Conservation (phyloP, 2,113 vertebrate genomes). For the Rhinolophus sinicus region DNA sequence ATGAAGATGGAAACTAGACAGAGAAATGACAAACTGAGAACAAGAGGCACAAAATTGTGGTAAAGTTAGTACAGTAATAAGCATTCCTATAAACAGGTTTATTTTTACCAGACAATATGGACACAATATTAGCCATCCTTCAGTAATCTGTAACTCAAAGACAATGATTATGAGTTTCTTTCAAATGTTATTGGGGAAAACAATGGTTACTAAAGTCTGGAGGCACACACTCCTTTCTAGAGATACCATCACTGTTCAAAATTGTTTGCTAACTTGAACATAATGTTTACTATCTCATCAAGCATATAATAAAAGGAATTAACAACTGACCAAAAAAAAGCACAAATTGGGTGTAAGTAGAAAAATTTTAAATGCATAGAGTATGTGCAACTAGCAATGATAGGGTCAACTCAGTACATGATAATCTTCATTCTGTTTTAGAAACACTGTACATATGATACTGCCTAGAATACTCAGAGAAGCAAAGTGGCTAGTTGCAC, state of each 20-base stretch:
- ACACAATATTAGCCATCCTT: not conserved
- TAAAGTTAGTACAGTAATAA: not conserved
- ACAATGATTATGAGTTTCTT: not conserved
- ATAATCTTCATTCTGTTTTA: not conserved
- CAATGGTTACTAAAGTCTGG: not conserved
- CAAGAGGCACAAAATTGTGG: not conserved
- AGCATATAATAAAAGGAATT: not conserved
- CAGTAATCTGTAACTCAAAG: not conserved
- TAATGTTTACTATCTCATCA: not conserved
- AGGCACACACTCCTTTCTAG: not conserved
- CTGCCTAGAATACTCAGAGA: not conserved
- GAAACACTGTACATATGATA: not conserved
- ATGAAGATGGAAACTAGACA: not conserved
- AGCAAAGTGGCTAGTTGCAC: not conserved
- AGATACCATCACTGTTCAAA: not conserved
- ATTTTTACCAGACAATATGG: not conserved
- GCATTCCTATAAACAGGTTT: not conserved
- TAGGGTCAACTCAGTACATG: not conserved
- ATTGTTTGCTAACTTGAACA: not conserved
- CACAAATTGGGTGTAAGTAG: not conserved
- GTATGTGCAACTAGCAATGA: not conserved
- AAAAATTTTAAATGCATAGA: not conserved
- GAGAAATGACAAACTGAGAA: not conserved
- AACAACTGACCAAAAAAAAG: not conserved
- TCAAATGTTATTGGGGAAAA: not conserved